Conservation (phyloP, 92 coral and sea anemone species). For the Bergia sp. region DNA sequence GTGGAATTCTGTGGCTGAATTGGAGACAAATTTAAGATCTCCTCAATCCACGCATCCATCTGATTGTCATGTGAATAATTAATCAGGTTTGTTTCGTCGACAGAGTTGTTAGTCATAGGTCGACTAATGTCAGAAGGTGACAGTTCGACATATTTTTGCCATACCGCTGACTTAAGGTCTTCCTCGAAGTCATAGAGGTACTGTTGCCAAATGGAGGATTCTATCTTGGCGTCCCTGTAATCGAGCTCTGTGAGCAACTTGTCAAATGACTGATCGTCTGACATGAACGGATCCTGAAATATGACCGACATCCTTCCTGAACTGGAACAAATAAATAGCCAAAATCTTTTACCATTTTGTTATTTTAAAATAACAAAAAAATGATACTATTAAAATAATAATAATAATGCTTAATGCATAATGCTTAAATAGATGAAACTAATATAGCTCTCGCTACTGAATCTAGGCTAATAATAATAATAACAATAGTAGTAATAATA, state of each 20-base stretch:
- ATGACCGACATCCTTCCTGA: constrained; percentile 42
- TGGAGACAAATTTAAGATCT: constrained; percentile 12
- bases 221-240: constrained; percentile 36
- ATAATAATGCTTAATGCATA: too few relatives aligned
- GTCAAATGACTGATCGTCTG: constrained; percentile 36
- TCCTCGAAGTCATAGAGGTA: constrained; percentile 41
- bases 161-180: constrained; percentile 36
- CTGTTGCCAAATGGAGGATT: constrained; percentile 41
- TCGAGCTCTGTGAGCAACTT: constrained; percentile 31
- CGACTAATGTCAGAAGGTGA: constrained; percentile 2
- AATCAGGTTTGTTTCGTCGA: background rate
- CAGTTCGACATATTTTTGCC: constrained; percentile 36
- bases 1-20: background rate
- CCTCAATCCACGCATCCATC: constrained; percentile 21
- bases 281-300: constrained; percentile 42
- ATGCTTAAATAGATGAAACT: too few relatives aligned
- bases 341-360: too few relatives aligned
- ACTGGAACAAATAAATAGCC: background rate
- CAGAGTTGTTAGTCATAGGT: background rate
- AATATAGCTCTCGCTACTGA: too few relatives aligned
- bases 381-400: too few relatives aligned
- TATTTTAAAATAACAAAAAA: background rate
- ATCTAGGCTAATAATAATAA: too few relatives aligned
- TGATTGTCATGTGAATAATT: constrained; percentile 18
- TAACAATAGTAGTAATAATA: too few relatives aligned